Base-by-base conservation (phyloP, 2,797 vertebrate species). In the Onychomys leucogaster region DNA sequence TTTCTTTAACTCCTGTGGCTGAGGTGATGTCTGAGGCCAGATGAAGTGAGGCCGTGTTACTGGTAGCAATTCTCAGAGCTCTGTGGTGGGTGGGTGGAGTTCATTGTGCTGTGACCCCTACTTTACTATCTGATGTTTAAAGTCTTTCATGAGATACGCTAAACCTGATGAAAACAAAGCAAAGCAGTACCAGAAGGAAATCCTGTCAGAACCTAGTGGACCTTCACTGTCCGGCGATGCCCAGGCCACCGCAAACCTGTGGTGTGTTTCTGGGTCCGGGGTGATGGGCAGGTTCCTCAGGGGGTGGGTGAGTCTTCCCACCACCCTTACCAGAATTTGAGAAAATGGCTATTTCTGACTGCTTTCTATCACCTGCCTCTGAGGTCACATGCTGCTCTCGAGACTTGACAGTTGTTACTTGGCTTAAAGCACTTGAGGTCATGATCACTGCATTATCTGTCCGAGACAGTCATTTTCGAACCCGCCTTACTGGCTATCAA, bases 351-450 rank as follows among this genome's bases (percentile, higher is more conserved):
- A n/a, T 95, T 95, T 95, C 95, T 37, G 59, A 81, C 90, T 94
- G 92, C 83, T 96, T 93, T 96, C 94, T 95, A 95, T 97, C 96
- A 95, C 93, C 69, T 95, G 91, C 89, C 90, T 97, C 57, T 61
- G 94, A 97, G 97, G 97, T 97, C 97, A 97, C 94, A 95, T 67
- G 52, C 89, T 88, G 91, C 95, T 91, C 80, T 96, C 96, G 96
- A 91, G 87, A 90, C 95, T 92, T 98, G 97, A 97, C 96, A 97
- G 95, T 92, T 94, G 95, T 96, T 96, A 96, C 98, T 96, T 96
- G 97, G 65, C 96, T 96, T 57, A 76, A 88, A 97, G 94, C 65
- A 94, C 77, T 96, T 85, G 84, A 97, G 95, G 95, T 96, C 96
- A 92, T 41, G 93, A 84, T 93, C 95, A 95, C 94, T 95, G 89